phyloP scores from a whole-genome alignment of 2,797 vertebrate species.

The Arctocebus calabarensis region DNA sequence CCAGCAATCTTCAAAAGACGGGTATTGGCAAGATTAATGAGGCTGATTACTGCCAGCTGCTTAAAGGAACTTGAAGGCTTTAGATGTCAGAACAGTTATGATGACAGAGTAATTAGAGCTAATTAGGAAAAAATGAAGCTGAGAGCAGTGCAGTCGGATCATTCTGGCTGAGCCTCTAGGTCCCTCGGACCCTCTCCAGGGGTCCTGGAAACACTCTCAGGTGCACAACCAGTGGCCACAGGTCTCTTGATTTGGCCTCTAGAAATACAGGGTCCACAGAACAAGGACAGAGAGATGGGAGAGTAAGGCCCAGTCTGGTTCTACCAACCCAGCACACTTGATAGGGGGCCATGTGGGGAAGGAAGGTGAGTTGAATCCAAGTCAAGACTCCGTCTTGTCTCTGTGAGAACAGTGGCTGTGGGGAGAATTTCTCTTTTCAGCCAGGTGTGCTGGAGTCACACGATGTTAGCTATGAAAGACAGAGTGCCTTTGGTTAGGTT shows the following conservation, averaged over 20 bases:
- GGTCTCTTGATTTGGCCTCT: background rate
- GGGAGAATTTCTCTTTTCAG: background rate
- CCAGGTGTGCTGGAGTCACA: too few species aligned
- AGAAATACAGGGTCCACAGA: background rate
- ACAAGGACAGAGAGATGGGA: background rate
- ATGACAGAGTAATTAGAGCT: slow-evolving; percentile 78
- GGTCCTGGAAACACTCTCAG: background rate
- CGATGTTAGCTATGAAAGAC: background rate
- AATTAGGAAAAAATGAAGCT: slow-evolving; percentile 76
- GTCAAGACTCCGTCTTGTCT: background rate
- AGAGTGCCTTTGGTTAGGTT: background rate
- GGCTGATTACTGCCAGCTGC: slow-evolving; percentile 71
- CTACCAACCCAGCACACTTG: background rate
- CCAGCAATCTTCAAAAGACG: slow-evolving; percentile 40
- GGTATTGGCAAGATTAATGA: slow-evolving; percentile 58
- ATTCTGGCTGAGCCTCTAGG: background rate
- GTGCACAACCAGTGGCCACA: background rate
- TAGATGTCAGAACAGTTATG: slow-evolving; percentile 67
- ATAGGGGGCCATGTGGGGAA: accelerated
- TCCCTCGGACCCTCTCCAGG: background rate
- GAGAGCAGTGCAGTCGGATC: background rate
- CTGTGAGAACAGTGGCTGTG: background rate
- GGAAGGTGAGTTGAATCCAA: background rate
- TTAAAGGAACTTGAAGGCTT: slow-evolving; percentile 66
- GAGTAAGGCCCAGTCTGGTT: background rate